Conservation (phyloP, 2,797 vertebrate species). For the Lagorchestes hirsutus region DNA sequence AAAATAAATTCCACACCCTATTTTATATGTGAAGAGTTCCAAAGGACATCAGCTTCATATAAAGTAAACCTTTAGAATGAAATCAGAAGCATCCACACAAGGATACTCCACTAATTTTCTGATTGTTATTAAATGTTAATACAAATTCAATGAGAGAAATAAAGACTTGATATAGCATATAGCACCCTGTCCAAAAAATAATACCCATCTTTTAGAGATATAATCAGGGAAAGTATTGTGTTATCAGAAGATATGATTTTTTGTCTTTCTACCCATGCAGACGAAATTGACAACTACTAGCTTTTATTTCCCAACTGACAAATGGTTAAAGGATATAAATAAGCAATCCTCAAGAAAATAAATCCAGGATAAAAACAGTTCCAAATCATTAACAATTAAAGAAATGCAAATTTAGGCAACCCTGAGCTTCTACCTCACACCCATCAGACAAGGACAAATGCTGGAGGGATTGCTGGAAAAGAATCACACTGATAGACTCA, state of each 20-base stretch:
- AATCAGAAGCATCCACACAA: neutral
- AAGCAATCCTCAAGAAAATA: neutral
- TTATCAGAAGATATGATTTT: constrained; percentile 33
- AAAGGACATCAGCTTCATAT: neutral
- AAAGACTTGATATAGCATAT: constrained; percentile 45
- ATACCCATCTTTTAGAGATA: constrained; percentile 56
- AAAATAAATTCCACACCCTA: constrained; percentile 2
- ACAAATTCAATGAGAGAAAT: neutral
- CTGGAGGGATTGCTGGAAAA: neutral
- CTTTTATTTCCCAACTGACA: neutral
- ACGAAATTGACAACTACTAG: neutral
- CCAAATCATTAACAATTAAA: neutral
- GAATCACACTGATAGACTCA: neutral
- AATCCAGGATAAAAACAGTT: neutral
- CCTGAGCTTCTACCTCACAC: neutral
- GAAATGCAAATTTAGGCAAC: neutral
- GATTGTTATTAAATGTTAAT: neutral
- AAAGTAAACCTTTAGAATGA: neutral
- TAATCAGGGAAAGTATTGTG: neutral
- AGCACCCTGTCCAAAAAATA: constrained; percentile 56
- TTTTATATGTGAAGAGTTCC: neutral
- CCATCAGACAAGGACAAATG: neutral
- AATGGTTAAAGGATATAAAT: neutral
- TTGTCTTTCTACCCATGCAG: neutral
- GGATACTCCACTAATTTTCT: neutral